Percentiles rank a stretch among this genome's conserved stretches.
phyloP scores from a whole-genome alignment of 2,888 invertebrate species.

The Rhamphomyia laevipes region DNA sequence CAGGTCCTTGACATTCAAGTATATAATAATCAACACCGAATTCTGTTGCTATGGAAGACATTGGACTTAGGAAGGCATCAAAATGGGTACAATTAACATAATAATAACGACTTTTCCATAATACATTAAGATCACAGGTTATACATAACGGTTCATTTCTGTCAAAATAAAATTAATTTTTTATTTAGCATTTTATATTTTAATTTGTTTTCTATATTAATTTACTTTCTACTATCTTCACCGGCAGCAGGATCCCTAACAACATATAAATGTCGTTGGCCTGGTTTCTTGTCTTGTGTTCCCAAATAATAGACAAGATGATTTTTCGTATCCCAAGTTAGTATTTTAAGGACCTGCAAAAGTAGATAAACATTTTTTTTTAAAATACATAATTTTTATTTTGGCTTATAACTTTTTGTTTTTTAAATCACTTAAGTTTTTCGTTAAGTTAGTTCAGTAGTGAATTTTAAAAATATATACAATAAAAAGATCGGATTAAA shows the following conservation, averaged over 20 bases:
- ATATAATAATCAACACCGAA: constrained; percentile 49
- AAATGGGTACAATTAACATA: constrained; percentile 83
- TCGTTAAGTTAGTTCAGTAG: no score
- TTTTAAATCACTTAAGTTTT: no score
- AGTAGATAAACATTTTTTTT: neutral
- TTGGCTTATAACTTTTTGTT: no score
- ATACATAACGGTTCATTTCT: constrained; percentile 66
- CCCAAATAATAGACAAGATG: constrained; percentile 69
- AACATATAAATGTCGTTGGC: constrained; percentile 79
- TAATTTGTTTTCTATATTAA: neutral
- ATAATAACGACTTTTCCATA: constrained; percentile 67
- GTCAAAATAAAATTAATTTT: constrained; percentile 2
- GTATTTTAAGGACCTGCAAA: constrained; percentile 46
- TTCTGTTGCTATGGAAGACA: constrained; percentile 33
- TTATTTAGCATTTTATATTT: neutral
- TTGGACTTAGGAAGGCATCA: constrained; percentile 58
- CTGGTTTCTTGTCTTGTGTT: constrained; percentile 70
- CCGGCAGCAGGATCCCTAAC: constrained; percentile 63
- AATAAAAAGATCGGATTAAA: no score
- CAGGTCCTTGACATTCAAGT: constrained; percentile 84
- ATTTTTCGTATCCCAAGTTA: constrained; percentile 74
- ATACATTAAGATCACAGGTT: constrained; percentile 66
- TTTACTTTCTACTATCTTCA: constrained; percentile 51
- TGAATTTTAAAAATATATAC: no score
- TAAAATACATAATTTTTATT: no score